Base-by-base conservation (phyloP, 2,113 vertebrate species). In the Myotis brandtii region DNA sequence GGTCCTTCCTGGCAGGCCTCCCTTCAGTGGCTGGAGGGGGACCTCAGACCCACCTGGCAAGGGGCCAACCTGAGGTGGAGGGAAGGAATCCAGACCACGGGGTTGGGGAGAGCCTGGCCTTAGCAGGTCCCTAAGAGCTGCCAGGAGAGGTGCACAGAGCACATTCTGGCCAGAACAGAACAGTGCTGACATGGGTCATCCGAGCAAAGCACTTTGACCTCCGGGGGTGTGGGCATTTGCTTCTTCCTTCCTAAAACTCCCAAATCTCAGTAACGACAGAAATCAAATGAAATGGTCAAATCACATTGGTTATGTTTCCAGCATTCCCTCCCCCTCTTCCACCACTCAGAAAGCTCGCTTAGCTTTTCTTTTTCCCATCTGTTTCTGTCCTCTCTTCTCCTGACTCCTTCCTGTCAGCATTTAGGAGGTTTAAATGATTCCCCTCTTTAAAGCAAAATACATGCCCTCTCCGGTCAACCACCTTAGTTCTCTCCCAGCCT, bases 361-460 rank as follows among this genome's bases (percentile, higher is more conserved):
- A 82, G 67, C 46, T 66, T 48, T 64, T 23, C 37, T 62, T 62
- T 79, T 21, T 30, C 5, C 48, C 20, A 14, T 43, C 56, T 73
- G n/a, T 89, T 85, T 86, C 81, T 92, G 0, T 40, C 43, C 21
- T 67, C 16, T 66, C 77, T 25, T 83, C 64, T n/a, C 12, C 21
- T 73, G 46, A 72, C 34, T 80, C 52, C 32, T 79, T 80, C n/a
- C 54, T 86, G 32, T 17, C 1, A n/a, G n/a, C 54, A 54, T 62
- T 32, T 79, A 91, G 9, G 37, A 86, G 34, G 8, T 66, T 82
- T 91, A 88, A 81, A 13, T 70, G 59, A 86, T 34, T 25, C 13
- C 66, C 34, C 20, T 90, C 40, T 87, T 70, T 70, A 87, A 96
- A 86, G 66, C 32, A 37, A 67, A 77, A 67, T n/a, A 46, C 69